Evolutionary conservation across 2,888 invertebrate species (phyloP), one percentile per base, ranked within the genome.

Genomic region (Parnassius smintheus): DNA sequence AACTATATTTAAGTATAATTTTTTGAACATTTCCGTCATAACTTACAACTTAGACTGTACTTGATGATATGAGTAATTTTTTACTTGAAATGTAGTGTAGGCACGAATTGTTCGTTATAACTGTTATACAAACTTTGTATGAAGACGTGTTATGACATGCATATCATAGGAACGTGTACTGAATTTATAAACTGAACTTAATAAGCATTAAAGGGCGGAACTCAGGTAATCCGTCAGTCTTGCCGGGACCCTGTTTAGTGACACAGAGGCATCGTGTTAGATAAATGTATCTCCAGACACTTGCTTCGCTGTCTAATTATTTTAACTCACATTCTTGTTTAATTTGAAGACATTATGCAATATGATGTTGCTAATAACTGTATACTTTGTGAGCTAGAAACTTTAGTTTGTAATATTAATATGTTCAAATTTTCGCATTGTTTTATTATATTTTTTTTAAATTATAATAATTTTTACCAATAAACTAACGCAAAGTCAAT

Each of bases 171-270:
- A 64, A 62, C 62, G 69, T 65, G 68, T 66, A 68, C 66, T 67
- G 70, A 69, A 70, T 80, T 81, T 81, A 82, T 84, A 81, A 82
- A 80, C 72, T 68, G 70, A 74, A 78, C 74, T 78, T 80, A 81
- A 82, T 81, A 78, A 75, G 71, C 75, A 73, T 72, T 72, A 73
- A 74, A 72, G 75, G 72, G 73, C 69, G 75, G 70, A 78, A 79
- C 74, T 78, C 69, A 67, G 74, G 77, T 79, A 78, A 83, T 82
- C 76, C 75, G 74, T 76, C 75, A 76, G 77, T 73, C 56, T 70
- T 77, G 72, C 67, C 66, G 69, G 65, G 69, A 54, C 64, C 58
- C 68, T 66, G 72, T 71, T 73, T 70, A 69, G 62, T 73, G 71
- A 70, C 69, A 69, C 69, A 63, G 67, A 67, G 65, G 69, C 72